Percentiles rank a stretch among this genome's conserved stretches.
These are phyloP conservation scores for Atractosteus spatula DNA, from an alignment of 2,113 vertebrate species.

Conservation along the genomic window DNA sequence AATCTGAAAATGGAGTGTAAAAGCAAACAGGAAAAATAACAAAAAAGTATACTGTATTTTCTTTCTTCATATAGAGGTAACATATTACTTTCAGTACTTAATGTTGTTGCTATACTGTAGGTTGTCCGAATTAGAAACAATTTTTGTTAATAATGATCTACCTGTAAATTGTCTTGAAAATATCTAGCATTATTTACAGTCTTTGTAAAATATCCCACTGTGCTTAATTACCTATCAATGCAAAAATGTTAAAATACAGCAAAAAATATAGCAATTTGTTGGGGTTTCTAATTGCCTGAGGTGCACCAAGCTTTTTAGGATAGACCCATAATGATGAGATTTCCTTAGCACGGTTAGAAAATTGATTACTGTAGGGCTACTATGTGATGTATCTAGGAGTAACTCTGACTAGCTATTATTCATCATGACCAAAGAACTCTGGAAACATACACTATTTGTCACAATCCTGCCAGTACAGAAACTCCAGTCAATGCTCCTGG, in stretches of 20 bases:
- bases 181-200: constrained; percentile 5
- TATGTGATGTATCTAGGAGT: constrained; percentile 20
- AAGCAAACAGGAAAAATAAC: background rate
- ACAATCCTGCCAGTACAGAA: background rate
- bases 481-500: background rate
- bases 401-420: constrained; percentile 17
- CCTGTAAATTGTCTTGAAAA: background rate
- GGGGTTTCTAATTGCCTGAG: constrained; percentile 34
- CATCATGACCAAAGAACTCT: constrained; percentile 11
- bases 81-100: no score
- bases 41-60: background rate
- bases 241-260: background rate
- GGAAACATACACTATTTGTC: constrained; percentile 18
- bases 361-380: constrained; percentile 29
- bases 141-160: background rate
- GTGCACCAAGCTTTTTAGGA: constrained; percentile 26
- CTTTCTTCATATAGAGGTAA: background rate
- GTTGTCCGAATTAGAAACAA: no score
- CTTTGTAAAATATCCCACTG: constrained; percentile 38
- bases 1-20: background rate
- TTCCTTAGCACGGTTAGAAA: constrained; percentile 22
- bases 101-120: no score
- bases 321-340: constrained; percentile 24
- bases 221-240: constrained; percentile 42
- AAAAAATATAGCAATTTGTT: constrained; percentile 16